Base-by-base conservation (phyloP, 2,888 invertebrate species). In the Chrysolina americana region DNA sequence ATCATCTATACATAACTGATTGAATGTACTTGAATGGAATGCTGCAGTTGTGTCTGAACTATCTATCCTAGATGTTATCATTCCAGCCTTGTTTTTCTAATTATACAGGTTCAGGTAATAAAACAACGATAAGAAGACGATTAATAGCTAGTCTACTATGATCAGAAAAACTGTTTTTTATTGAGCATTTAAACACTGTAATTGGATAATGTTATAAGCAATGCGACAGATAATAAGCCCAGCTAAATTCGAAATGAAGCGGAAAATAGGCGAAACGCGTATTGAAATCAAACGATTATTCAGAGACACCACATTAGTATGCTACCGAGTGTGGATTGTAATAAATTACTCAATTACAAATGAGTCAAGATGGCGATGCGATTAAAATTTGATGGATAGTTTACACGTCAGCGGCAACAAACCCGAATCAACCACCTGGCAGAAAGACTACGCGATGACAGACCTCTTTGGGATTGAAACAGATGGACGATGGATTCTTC, bases 361-460 rank as follows among this genome's bases (percentile, higher is more conserved):
- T 73, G 65, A 69, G 75, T 70, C 74, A 77, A 79, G 75, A 76
- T 76, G 66, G 72, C 76, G 78, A 80, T 77, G 78, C 77, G 81
- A 80, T 79, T 79, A 81, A 76, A 75, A 69, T 79, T 77, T 81
- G 80, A 81, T 80, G 78, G 77, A 80, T 80, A 72, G 77, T 78
- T 70, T 71, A 71, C 76, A 71, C 75, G 73, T 78, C 73, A 72
- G 70, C 68, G 64, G 68, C 70, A 68, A 68, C 71, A 68, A 68
- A 81, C 81, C 81, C 76, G 73, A 75, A 81, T 81, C 81, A 81
- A 76, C 76, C 81, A 81, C 80, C 81, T 81, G 81, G 79, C 74
- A 65, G 47, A 72, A 68, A 65, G 69, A 69, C 72, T 44, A 36
- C 53, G 41, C 65, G 68, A 68, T 70, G 76, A 77, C 78, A 75